These are phyloP conservation scores for Lepus timidus DNA, from an alignment of 2,113 vertebrate species.

Conservation along the genomic window DNA sequence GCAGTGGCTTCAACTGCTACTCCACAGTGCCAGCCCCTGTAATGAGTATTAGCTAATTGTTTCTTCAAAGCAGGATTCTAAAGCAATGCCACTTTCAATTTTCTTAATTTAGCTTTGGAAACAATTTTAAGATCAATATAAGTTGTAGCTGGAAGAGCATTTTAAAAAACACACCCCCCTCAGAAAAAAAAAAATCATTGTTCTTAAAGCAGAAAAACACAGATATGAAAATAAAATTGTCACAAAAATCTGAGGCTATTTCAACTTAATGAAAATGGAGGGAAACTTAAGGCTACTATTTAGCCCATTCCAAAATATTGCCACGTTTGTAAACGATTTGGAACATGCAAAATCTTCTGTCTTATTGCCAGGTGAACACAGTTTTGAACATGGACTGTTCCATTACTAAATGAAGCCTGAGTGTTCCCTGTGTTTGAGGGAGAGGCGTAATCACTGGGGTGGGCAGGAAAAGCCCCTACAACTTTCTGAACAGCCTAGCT, in stretches of 20 bases:
- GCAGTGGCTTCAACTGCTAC: too few species aligned
- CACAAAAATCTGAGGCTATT: slow-evolving; percentile 11
- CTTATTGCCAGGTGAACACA: not conserved
- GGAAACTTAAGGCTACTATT: not conserved
- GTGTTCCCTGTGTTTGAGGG: not conserved
- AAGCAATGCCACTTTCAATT: slow-evolving; percentile 45
- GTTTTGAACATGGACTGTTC: not conserved
- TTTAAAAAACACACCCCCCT: not conserved
- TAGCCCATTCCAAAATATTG: not conserved
- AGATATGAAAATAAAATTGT: not conserved
- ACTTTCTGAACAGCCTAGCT: slow-evolving; percentile 70
- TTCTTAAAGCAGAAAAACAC: slow-evolving; percentile 16
- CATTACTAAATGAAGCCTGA: slow-evolving; percentile 65
- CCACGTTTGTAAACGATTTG: not conserved
- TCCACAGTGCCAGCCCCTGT: not conserved
- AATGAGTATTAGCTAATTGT: slow-evolving; percentile 23
- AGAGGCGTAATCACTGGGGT: rapidly evolving
- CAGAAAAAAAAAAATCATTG: not conserved
- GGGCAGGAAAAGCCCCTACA: slow-evolving; percentile 52
- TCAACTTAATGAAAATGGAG: not conserved
- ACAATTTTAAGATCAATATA: slow-evolving; percentile 42
- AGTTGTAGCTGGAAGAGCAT: not conserved
- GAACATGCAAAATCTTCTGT: not conserved
- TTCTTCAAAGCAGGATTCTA: slow-evolving; percentile 46
- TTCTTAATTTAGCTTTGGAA: slow-evolving; percentile 52